Evolutionary conservation across 2,888 invertebrate genomes (phyloP), one percentile per base, ranked within the genome.

Genomic region (Eupeodes luniger): DNA sequence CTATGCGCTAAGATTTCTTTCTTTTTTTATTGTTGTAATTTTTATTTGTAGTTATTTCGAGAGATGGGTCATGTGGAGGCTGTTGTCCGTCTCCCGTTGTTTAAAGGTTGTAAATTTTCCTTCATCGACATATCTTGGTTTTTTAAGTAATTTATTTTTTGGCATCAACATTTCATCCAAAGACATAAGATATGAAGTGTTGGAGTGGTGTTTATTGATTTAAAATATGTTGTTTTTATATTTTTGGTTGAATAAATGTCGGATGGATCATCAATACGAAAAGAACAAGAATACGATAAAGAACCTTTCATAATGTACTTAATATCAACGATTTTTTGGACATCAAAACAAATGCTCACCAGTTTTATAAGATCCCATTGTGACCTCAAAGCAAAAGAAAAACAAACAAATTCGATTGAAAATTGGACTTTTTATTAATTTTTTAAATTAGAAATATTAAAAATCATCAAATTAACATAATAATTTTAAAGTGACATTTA

Each of bases 51-150:
- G 81, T 75, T 66, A 67, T 64, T 66, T 77, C 62, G 27, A 27
- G 27, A 72, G 81, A 57, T 61, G 75, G 84, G 75, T 75, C 85
- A 85, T 88, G 81, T 75, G 88, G 88, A 85, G 85, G 81, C 85
- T 81, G 70, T 79, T 85, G 81, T 89, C 79, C 85, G 81, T 89
- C 85, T 89, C 89, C 89, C 85, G 89, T 89, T 85, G 89, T 79
- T 85, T 79, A 79, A 79, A 81, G 85, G 89, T 44, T 85, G 89
- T 89, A 89, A 89, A 89, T 89, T 89, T 82, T 85, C 76, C 85
- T 75, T 85, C 88, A 88, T 88, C 88, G 88, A 88, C 88, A 77
- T 88, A 70, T 88, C 85, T 70, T 81, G 67, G 51, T 47, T 78
- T 74, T 85, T 79, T 47, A 62, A 53, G 66, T 80, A 75, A 81